These are phyloP conservation scores for Colletes latitarsis DNA, from an alignment of 1,140 invertebrate genomes.

Conservation along the genomic window DNA sequence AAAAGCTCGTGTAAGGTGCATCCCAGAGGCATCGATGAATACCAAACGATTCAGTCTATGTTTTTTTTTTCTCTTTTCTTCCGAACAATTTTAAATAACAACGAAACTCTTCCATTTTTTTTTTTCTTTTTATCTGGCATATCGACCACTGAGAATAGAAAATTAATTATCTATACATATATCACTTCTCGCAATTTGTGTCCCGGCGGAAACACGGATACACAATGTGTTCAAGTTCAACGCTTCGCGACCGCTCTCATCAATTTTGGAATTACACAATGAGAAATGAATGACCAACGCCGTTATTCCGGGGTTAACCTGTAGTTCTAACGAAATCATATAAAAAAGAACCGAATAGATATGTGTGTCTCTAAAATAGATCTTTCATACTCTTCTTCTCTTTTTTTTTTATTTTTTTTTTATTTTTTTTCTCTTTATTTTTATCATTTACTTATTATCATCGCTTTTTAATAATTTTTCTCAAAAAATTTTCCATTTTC, in stretches of 20 bases:
- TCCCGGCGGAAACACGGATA: slow-evolving; percentile 14
- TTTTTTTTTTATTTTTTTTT: slow-evolving; percentile 34
- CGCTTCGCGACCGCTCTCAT: background rate
- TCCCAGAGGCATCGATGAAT: slow-evolving; percentile 48
- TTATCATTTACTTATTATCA: slow-evolving; percentile 43
- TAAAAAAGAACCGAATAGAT: slow-evolving; percentile 66
- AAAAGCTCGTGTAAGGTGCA: slow-evolving; percentile 36
- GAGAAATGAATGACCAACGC: slow-evolving; percentile 25
- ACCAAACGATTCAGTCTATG: slow-evolving; percentile 54
- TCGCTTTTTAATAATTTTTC: slow-evolving; percentile 52
- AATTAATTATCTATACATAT: slow-evolving; percentile 36
- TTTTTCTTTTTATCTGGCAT: slow-evolving; percentile 21
- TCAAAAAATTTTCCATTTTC: slow-evolving; percentile 56
- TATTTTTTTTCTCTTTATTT: slow-evolving; percentile 59
- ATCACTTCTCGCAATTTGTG: slow-evolving; percentile 16
- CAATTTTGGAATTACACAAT: slow-evolving; percentile 33
- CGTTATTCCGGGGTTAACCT: background rate
- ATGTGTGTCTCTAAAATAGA: slow-evolving; percentile 73
- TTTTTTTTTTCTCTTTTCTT: slow-evolving; percentile 29
- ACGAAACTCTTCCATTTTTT: background rate
- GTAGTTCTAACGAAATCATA: slow-evolving; percentile 42
- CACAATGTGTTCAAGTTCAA: slow-evolving; percentile 9
- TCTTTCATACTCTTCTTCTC: slow-evolving; percentile 59
- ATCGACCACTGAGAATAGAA: slow-evolving; percentile 36
- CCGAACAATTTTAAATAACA: slow-evolving; percentile 42